Conservation (phyloP, 2,888 invertebrate genomes). For the Agriopis marginaria region DNA sequence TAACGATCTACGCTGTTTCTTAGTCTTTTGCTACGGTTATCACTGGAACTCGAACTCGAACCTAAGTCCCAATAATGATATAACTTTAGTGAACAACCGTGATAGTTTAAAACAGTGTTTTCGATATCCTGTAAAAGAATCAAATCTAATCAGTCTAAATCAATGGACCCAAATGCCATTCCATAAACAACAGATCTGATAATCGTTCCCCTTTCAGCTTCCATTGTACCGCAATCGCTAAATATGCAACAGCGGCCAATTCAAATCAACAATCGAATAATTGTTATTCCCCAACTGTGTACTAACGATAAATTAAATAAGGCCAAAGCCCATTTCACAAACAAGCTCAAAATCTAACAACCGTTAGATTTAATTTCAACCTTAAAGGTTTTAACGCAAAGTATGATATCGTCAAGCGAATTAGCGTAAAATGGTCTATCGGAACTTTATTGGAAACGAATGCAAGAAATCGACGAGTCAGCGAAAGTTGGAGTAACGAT, state of each 20-base stretch:
- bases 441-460: constrained; percentile 41
- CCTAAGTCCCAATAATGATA: no score
- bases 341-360: constrained; percentile 6
- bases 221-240: constrained; percentile 3
- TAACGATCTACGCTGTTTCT: no score
- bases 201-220: constrained; percentile 4
- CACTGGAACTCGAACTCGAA: no score
- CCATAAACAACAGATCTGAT: constrained; percentile 10
- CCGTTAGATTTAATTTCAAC: constrained; percentile 5
- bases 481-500: constrained; percentile 40
- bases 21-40: no score
- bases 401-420: constrained; percentile 3
- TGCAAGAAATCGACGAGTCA: constrained; percentile 43
- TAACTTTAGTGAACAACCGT: no score
- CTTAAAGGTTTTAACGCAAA: not conserved
- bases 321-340: constrained; percentile 19
- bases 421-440: constrained; percentile 31
- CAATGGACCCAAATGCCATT: not conserved
- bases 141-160: not conserved
- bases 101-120: no score
- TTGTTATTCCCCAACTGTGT: constrained; percentile 37
- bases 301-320: constrained; percentile 37
- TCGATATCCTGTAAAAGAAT: not conserved
- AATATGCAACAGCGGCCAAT: constrained; percentile 22
- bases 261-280: constrained; percentile 34